A percentile compares a stretch with the other conserved stretches of the same genome.
Evolutionary conservation across 2,797 vertebrate species (phyloP).

Genomic region (Enteromius viviparus): DNA sequence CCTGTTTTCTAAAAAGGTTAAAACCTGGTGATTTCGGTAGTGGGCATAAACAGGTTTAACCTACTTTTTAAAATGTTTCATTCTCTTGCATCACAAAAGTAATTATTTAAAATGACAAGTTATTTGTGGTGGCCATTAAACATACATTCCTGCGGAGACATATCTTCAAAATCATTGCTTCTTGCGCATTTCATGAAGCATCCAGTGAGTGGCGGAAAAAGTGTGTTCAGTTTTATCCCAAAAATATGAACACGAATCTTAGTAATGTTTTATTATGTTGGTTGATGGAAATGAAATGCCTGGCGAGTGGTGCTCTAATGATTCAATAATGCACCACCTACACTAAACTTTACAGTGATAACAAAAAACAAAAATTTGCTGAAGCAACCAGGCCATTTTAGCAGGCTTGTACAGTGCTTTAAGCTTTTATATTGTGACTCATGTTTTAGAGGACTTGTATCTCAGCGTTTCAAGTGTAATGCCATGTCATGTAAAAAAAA

Average conservation of each 20-base stretch:
- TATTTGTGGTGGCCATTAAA: constrained; percentile 43
- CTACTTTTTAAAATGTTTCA: constrained; percentile 12
- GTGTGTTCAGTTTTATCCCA: not conserved
- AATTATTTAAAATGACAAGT: constrained; percentile 3
- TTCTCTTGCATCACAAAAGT: constrained; percentile 36
- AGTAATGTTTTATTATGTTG: not conserved
- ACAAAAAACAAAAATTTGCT: not conserved
- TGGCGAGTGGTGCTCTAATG: not conserved
- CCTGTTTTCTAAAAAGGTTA: constrained; percentile 5
- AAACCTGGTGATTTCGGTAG: constrained; percentile 11
- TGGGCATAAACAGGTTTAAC: constrained; percentile 31
- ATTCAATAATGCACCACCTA: not conserved
- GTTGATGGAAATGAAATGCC: not conserved
- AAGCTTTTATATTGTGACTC: not conserved
- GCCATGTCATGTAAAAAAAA: not conserved
- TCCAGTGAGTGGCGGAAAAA: not conserved
- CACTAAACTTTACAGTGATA: not conserved
- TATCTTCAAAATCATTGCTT: not conserved
- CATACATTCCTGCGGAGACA: not conserved
- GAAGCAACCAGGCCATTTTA: not conserved
- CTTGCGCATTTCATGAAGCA: not conserved
- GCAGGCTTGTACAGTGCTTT: not conserved
- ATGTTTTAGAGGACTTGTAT: not conserved
- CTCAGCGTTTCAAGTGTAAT: not conserved
- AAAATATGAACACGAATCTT: not conserved